Conservation (phyloP, 1,140 invertebrate species). For the Lerema accius region DNA sequence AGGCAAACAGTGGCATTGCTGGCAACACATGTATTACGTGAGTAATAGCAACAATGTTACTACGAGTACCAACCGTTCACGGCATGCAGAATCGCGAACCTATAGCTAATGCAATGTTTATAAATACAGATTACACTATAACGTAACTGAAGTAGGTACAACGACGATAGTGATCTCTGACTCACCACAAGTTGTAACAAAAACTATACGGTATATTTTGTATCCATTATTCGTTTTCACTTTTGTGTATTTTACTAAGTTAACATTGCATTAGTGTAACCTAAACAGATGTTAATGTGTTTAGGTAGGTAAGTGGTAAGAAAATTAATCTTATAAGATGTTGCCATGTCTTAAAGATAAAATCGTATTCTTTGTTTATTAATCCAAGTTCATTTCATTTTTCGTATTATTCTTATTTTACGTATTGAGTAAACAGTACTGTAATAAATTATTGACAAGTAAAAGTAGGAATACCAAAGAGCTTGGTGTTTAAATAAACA, state of each 20-base stretch:
- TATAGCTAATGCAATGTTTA: slow-evolving; percentile 28
- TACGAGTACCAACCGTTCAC: slow-evolving; percentile 4
- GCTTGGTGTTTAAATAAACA: too few species aligned
- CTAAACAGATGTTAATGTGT: background rate
- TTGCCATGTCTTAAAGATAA: background rate
- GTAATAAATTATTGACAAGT: too few species aligned
- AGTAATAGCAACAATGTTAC: slow-evolving; percentile 26
- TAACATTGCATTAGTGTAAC: background rate
- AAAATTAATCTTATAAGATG: background rate
- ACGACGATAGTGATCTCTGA: slow-evolving; percentile 19
- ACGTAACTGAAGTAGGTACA: slow-evolving; percentile 4
- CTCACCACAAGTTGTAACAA: slow-evolving; percentile 12
- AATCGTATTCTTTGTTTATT: background rate
- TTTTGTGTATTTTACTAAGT: background rate
- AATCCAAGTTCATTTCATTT: too few species aligned
- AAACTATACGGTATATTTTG: slow-evolving; percentile 20
- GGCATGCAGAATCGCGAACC: slow-evolving; percentile 23
- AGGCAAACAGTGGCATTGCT: slow-evolving; percentile 23
- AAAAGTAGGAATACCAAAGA: too few species aligned
- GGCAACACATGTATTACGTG: slow-evolving; percentile 26
- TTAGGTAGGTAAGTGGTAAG: background rate
- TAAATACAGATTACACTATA: slow-evolving; percentile 29
- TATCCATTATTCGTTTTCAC: slow-evolving; percentile 6
- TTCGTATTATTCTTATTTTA: too few species aligned
- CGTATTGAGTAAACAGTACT: too few species aligned